Conservation (phyloP, 1,140 invertebrate species). For the Hormaphis cornu region DNA sequence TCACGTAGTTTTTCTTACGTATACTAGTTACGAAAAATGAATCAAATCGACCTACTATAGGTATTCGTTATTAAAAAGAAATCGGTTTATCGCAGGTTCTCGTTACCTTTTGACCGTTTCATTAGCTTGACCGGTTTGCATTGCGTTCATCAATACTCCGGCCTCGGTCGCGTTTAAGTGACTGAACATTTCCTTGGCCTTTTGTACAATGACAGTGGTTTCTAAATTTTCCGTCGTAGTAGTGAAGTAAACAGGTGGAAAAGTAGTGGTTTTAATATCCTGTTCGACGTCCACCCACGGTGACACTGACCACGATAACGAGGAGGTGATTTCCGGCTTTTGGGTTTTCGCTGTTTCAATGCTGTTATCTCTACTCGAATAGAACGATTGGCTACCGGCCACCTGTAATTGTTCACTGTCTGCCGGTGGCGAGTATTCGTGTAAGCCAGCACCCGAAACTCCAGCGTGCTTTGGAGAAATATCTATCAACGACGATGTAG, state of each 20-base stretch:
- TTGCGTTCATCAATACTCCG: slow-evolving; percentile 62
- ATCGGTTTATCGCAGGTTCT: no score
- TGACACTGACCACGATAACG: background rate
- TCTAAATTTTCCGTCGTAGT: background rate
- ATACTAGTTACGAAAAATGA: no score
- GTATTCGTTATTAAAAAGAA: no score
- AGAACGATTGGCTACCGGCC: slow-evolving; percentile 38
- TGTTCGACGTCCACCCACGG: background rate
- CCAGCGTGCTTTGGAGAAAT: slow-evolving; percentile 1
- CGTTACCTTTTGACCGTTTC: slow-evolving; percentile 44
- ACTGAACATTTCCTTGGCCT: slow-evolving; percentile 60
- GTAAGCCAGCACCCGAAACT: background rate
- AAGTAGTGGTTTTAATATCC: background rate
- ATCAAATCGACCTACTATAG: no score
- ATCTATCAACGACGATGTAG: slow-evolving; percentile 3
- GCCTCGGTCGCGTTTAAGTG: slow-evolving; percentile 63
- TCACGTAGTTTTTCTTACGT: no score
- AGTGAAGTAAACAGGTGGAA: slow-evolving; percentile 6
- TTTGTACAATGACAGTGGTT: slow-evolving; percentile 46
- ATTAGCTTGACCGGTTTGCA: slow-evolving; percentile 68
- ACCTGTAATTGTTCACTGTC: slow-evolving; percentile 38
- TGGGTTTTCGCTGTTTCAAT: background rate
- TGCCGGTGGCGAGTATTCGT: slow-evolving; percentile 10
- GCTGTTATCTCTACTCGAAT: slow-evolving; percentile 41
- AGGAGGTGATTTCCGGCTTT: background rate